phyloP scores from a whole-genome alignment of 2,113 vertebrate genomes.

The Datnioides undecimradiatus region DNA sequence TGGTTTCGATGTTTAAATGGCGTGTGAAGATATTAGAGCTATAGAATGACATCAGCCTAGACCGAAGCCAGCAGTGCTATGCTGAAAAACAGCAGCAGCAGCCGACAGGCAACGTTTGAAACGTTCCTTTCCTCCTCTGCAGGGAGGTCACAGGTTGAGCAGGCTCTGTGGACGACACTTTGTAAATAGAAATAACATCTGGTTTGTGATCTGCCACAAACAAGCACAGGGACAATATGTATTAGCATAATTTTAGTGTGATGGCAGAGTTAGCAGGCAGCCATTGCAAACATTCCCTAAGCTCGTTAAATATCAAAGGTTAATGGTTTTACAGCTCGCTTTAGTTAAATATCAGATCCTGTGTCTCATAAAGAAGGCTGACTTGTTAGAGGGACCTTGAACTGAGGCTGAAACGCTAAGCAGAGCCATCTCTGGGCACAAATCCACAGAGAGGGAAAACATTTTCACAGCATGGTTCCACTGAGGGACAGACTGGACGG shows the following conservation, averaged over 20 bases:
- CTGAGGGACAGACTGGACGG: too few species aligned
- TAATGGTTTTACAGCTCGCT: conserved; percentile 78
- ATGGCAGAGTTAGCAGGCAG: neutral
- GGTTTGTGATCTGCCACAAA: neutral
- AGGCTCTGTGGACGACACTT: neutral
- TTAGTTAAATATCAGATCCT: conserved; percentile 61
- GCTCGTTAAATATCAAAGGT: conserved; percentile 69
- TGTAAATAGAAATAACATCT: neutral
- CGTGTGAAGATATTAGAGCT: too few species aligned
- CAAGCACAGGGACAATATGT: neutral
- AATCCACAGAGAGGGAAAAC: neutral
- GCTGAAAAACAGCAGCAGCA: neutral
- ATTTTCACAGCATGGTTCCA: too few species aligned
- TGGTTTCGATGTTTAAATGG: too few species aligned
- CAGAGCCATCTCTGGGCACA: neutral
- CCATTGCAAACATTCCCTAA: conserved; percentile 44
- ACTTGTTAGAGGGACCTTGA: conserved; percentile 50
- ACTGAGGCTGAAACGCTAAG: neutral
- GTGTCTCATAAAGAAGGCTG: conserved; percentile 15
- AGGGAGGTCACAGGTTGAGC: neutral
- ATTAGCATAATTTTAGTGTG: neutral
- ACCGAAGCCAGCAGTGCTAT: neutral
- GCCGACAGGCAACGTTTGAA: neutral
- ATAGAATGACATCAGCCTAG: too few species aligned
- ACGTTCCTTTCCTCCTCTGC: neutral